Conservation (phyloP, 1,140 invertebrate species). For the Neomicropteryx cornuta region DNA sequence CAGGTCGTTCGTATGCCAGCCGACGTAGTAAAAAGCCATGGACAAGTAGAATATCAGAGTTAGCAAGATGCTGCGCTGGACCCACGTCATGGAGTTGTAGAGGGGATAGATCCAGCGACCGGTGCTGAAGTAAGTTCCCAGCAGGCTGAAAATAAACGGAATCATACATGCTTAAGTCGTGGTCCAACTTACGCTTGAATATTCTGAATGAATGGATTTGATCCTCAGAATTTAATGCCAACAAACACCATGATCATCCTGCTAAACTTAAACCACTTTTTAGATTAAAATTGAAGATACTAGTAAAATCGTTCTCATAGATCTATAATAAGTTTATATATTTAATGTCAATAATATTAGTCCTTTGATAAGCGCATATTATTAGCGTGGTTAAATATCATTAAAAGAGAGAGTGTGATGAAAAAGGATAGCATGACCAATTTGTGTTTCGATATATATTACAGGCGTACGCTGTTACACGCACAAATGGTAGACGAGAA, state of each 20-base stretch:
- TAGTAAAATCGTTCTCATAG: background rate
- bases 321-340: too few species aligned
- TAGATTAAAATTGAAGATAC: background rate
- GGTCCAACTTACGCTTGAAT: too few species aligned
- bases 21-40: slow-evolving; percentile 8
- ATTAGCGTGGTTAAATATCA: too few species aligned
- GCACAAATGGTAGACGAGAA: too few species aligned
- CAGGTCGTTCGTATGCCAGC: slow-evolving; percentile 5
- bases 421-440: too few species aligned
- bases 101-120: slow-evolving; percentile 30
- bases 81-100: slow-evolving; percentile 31
- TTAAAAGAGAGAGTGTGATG: too few species aligned
- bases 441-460: too few species aligned
- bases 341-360: too few species aligned
- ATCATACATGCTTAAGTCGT: too few species aligned
- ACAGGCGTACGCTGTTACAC: too few species aligned
- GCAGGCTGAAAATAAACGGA: slow-evolving; percentile 26
- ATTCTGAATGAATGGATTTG: too few species aligned
- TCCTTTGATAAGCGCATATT: too few species aligned
- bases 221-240: background rate
- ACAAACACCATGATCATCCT: background rate
- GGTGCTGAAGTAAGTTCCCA: slow-evolving; percentile 26
- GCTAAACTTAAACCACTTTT: background rate
- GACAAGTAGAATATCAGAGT: background rate
- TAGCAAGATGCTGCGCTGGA: slow-evolving; percentile 29